Evolutionary conservation across 2,797 vertebrate genomes (phyloP), one percentile per base, ranked within the genome.

Genomic region (Dicrostonyx torquatus): DNA sequence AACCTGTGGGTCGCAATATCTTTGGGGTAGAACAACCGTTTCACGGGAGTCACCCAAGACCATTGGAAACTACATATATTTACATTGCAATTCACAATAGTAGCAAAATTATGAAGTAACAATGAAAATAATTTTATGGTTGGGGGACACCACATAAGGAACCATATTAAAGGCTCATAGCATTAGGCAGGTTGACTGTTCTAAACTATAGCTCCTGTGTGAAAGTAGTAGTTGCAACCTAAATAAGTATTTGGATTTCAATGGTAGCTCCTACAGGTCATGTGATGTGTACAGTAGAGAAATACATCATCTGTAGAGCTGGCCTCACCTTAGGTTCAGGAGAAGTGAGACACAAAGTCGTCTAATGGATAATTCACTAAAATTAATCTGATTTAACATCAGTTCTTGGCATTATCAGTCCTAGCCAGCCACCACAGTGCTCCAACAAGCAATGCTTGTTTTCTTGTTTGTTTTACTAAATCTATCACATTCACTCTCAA

Each of bases 341-440:
- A 92, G 55, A 55, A 70, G 26, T 83, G 72, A 79, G 40, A 96
- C 37, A n/a, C 40, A 73, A 80, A 95, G 40, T 85, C 58, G 29
- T 20, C 34, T 93, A 94, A 93, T 73, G 86, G 85, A 90, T 87
- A 90, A 84, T 78, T 68, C 73, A 90, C n/a, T 96, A 90, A 94
- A 94, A 86, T 97, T 90, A 75, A 84, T 1, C 40, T 64, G 5
- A 53, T 88, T 93, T 92, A 80, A 90, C 55, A 88, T 64, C 43
- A 70, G 10, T 92, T 73, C 22, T 93, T 29, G 79, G n/a, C 26
- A 62, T 29, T 31, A 45, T 55, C 62, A 20, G 60, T 50, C 80
- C 45, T 68, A 75, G 18, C 53, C 60, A 89, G 40, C 34, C 34
- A 6, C 7, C 58, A 37, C 20, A 62, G n/a, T 31, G 50, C 5